phyloP scores from a whole-genome alignment of 2,113 vertebrate genomes.

The Chionomys nivalis region DNA sequence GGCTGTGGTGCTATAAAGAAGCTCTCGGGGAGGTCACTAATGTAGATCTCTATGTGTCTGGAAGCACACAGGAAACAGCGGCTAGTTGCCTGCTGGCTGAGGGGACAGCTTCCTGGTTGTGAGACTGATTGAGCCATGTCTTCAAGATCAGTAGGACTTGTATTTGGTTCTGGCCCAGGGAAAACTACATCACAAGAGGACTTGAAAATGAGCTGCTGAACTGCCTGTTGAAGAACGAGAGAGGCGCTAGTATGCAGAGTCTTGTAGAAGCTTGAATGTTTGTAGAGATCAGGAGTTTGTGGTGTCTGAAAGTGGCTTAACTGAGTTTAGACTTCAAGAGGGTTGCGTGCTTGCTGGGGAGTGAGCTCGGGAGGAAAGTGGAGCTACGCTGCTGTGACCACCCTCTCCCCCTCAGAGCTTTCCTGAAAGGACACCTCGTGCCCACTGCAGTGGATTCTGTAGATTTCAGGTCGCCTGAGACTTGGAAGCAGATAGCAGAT shows the following conservation, averaged over 20 bases:
- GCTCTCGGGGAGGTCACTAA: background rate
- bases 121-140: background rate
- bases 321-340: background rate
- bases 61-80: background rate
- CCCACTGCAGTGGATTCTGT: background rate
- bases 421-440: background rate
- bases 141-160: constrained; percentile 7
- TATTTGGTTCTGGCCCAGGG: background rate
- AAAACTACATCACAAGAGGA: background rate
- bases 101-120: background rate
- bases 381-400: background rate
- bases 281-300: background rate
- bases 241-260: background rate
- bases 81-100: background rate
- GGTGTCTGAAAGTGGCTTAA: background rate
- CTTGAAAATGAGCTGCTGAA: background rate
- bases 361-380: background rate
- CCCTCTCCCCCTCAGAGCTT: background rate
- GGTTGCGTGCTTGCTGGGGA: background rate
- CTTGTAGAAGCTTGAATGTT: background rate
- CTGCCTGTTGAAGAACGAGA: background rate
- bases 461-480: background rate
- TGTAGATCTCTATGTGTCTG: background rate
- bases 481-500: background rate
- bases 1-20: background rate